phyloP scores from a whole-genome alignment of 2,888 invertebrate species.

The Caenorhabditis zanzibari region DNA sequence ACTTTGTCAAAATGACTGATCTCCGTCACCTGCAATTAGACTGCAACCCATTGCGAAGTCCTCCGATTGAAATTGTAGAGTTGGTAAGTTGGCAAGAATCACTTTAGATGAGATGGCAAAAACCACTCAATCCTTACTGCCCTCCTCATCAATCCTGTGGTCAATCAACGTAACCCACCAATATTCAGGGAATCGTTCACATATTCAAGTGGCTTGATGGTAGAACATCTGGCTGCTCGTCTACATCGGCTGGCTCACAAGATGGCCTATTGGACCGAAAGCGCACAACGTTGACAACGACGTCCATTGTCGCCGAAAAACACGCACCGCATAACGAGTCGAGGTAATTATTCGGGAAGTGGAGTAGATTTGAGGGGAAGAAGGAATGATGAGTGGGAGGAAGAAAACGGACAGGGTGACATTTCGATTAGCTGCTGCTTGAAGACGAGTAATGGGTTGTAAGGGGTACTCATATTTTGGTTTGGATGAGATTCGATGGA shows the following conservation, averaged over 20 bases:
- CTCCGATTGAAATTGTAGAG: constrained; percentile 62
- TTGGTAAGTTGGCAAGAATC: constrained; percentile 37
- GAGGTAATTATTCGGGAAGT: constrained; percentile 62
- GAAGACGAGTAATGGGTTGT: constrained; percentile 46
- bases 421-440: constrained; percentile 45
- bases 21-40: constrained; percentile 49
- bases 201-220: constrained; percentile 70
- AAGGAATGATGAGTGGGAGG: constrained; percentile 22
- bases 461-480: background rate
- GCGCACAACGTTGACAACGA: constrained; percentile 37
- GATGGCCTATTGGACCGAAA: constrained; percentile 48
- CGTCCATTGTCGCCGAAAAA: constrained; percentile 46
- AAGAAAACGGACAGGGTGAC: constrained; percentile 28
- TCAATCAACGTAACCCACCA: constrained; percentile 41
- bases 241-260: constrained; percentile 48
- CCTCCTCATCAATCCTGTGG: constrained; percentile 36
- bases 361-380: background rate
- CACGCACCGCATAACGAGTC: constrained; percentile 60
- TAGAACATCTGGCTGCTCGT: constrained; percentile 66
- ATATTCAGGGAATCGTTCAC: constrained; percentile 66
- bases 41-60: constrained; percentile 60
- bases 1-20: constrained; percentile 69
- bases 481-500: constrained; percentile 1
- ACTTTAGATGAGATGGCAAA: background rate
- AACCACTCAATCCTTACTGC: background rate